These are phyloP conservation scores for Morone chrysops DNA, from an alignment of 2,113 vertebrate genomes.

Conservation along the genomic window DNA sequence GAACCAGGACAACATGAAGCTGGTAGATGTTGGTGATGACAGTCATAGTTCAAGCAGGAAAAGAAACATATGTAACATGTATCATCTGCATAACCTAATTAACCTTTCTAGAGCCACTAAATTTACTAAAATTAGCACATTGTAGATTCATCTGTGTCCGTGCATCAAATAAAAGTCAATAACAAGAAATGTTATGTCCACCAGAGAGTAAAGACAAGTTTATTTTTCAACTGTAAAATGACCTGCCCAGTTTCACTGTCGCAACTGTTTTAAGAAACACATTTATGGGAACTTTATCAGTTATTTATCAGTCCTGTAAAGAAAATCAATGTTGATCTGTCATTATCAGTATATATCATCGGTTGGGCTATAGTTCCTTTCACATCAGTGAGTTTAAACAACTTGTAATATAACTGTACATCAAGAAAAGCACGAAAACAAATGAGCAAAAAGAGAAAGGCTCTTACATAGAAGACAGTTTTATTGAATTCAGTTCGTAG, in stretches of 20 bases:
- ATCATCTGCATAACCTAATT: not conserved
- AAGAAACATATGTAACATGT: not conserved
- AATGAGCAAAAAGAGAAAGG: not conserved
- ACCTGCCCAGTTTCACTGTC: not conserved
- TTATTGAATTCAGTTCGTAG: conserved; percentile 79
- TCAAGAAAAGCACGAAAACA: not conserved
- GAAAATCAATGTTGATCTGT: not conserved
- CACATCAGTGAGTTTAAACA: not conserved
- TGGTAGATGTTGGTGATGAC: not conserved
- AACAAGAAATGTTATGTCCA: not conserved
- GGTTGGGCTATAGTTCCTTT: not conserved
- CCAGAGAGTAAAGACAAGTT: not conserved
- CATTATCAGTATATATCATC: too few relatives aligned
- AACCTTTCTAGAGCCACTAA: not conserved
- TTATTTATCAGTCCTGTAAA: not conserved
- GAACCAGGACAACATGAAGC: not conserved
- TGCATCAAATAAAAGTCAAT: not conserved
- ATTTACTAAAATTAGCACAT: not conserved
- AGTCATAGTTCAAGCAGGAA: conserved; percentile 1
- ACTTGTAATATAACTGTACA: not conserved
- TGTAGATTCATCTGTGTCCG: not conserved
- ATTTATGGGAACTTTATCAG: not conserved
- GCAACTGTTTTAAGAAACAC: not conserved
- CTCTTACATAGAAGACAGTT: conserved; percentile 77
- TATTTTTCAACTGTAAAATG: not conserved